phyloP scores from a whole-genome alignment of 2,797 vertebrate genomes.

The Rhinichthys osculus region DNA sequence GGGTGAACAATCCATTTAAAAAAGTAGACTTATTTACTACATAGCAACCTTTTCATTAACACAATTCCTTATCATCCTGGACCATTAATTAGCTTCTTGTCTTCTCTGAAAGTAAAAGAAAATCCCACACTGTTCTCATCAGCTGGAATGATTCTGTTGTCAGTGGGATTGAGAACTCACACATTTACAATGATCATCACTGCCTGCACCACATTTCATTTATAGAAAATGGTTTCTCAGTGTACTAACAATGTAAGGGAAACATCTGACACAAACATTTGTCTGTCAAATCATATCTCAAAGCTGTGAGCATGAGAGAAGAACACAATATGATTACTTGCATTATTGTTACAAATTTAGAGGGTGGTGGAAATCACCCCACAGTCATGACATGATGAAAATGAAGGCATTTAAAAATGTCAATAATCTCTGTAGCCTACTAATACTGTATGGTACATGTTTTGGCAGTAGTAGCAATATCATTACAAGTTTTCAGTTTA shows the following conservation, averaged over 20 bases:
- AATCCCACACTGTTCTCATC: neutral
- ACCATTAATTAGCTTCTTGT: neutral
- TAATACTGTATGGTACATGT: neutral
- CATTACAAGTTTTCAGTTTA: neutral
- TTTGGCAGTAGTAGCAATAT: neutral
- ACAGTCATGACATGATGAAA: neutral
- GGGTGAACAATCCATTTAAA: neutral
- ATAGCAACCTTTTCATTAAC: neutral
- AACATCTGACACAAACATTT: neutral
- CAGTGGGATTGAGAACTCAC: slow-evolving; percentile 4
- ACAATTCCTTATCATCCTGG: neutral
- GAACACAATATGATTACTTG: neutral
- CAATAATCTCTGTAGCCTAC: no score
- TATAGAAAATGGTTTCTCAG: neutral
- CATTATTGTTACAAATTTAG: neutral
- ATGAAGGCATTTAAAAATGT: neutral
- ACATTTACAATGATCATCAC: neutral
- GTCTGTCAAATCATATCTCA: neutral
- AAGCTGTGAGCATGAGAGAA: neutral
- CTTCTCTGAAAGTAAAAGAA: neutral
- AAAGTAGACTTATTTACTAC: neutral
- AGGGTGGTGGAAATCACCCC: neutral
- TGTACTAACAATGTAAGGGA: neutral
- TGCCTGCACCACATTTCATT: neutral
- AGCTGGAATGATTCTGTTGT: slow-evolving; percentile 8